A percentile compares a stretch with the other conserved stretches of the same genome.
These are phyloP conservation scores for Coilia nasus DNA, from an alignment of 2,797 vertebrate genomes.

Conservation along the genomic window DNA sequence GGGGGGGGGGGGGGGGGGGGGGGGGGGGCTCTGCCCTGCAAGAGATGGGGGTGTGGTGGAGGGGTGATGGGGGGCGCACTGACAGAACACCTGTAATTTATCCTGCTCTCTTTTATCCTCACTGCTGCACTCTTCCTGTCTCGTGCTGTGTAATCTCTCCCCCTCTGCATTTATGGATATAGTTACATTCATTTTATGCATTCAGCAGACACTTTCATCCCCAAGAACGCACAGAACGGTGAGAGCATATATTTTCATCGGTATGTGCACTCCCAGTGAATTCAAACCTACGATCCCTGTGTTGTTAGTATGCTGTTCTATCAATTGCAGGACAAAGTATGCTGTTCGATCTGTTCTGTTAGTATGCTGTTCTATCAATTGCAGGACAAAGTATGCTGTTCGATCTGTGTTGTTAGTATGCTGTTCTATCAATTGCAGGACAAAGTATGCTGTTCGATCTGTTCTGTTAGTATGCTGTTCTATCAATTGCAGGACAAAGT, in stretches of 20 bases:
- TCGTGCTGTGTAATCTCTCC: constrained; percentile 16
- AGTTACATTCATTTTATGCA: constrained; percentile 21
- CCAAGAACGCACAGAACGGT: not conserved
- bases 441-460: no score
- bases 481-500: no score
- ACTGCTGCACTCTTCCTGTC: constrained; percentile 5
- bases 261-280: not conserved
- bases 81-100: constrained; percentile 25
- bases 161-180: constrained; percentile 21
- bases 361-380: not conserved
- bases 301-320: not conserved
- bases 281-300: not conserved
- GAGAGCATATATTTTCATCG: not conserved
- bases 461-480: not conserved
- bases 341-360: not conserved
- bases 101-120: constrained; percentile 16
- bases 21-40: not conserved
- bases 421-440: not conserved
- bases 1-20: not conserved
- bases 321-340: not conserved
- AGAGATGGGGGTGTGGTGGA: not conserved
- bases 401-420: not conserved
- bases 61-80: not conserved
- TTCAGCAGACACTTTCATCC: constrained; percentile 2
- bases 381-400: no score